Base-by-base conservation (phyloP, 2,888 invertebrate genomes). In the Pharmacophagus antenor region DNA sequence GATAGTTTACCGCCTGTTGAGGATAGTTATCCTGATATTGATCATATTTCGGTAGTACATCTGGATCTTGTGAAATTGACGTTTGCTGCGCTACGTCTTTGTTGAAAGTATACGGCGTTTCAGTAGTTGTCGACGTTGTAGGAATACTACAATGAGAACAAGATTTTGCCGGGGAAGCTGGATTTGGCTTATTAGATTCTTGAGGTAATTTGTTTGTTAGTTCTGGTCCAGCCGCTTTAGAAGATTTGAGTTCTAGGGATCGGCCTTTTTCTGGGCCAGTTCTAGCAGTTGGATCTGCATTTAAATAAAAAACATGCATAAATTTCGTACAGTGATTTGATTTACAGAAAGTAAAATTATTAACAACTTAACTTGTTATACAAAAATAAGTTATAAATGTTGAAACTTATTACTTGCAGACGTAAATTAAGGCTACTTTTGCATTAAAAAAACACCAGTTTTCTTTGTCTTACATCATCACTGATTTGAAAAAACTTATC, bases 101-200 rank as follows among this genome's bases (percentile, higher is more conserved):
- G 4, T 23, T 53, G 7, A 41, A 23, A 48, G 48, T 42, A 27
- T 37, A 53, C 5, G 53, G 48, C 37, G 55, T 31, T 49, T 55
- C 20, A 44, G 60, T 59, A 17, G 60, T 85, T 0, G 90, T 84
- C 17, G 42, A 7, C 2, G 92, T 91, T 3, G 91, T 88, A 1
- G 93, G 92, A 50, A 93, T 82, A 63, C 92, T 92, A 71, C 94
- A 94, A 63, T 91, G 87, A 21, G 92, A 92, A 67, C 94, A 94
- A 1, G 93, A 90, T 57, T 83, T 91, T 6, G 72, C 77, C 18
- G 88, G 86, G 27, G 87, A 41, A 76, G 83, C 79, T 27, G 74
- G 67, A 56, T 70, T 62, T n/a, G 71, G 62, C 47, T 72, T 68
- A 1, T 62, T 56, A 17, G 65, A 67, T 53, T 70, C 67, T 62